phyloP scores from a whole-genome alignment of 2,888 invertebrate genomes.

The Phaedon cochleariae region DNA sequence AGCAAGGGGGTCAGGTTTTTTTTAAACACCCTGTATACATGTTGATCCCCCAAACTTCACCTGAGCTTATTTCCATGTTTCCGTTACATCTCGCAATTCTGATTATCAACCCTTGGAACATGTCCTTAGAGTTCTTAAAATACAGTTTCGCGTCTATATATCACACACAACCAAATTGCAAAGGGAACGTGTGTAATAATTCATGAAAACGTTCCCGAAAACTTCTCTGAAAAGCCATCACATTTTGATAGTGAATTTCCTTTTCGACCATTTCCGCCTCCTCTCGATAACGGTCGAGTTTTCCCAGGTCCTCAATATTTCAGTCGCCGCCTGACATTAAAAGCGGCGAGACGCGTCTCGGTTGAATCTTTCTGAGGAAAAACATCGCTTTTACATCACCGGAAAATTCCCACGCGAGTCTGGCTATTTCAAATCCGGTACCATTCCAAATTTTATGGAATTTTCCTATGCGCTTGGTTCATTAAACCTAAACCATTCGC shows the following conservation, averaged over 20 bases:
- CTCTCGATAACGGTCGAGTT: constrained; percentile 33
- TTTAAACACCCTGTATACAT: too few species aligned
- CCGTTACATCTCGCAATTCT: too few species aligned
- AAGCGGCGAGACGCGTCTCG: constrained; percentile 25
- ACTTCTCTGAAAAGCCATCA: constrained; percentile 41
- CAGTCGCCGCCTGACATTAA: constrained; percentile 32
- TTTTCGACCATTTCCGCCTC: constrained; percentile 34
- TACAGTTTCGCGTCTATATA: not conserved
- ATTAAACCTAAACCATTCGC: too few species aligned
- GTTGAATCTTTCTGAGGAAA: constrained; percentile 21
- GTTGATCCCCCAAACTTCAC: too few species aligned
- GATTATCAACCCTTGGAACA: too few species aligned
- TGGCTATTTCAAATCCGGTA: too few species aligned
- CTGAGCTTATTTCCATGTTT: too few species aligned
- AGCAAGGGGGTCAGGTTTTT: too few species aligned
- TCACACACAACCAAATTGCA: constrained; percentile 36
- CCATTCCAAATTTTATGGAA: too few species aligned
- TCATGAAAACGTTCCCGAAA: constrained; percentile 39
- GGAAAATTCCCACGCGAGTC: constrained; percentile 1
- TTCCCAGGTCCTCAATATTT: constrained; percentile 42
- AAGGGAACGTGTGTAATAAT: constrained; percentile 39
- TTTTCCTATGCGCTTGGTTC: too few species aligned
- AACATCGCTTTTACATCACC: constrained; percentile 31
- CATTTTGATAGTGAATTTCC: constrained; percentile 40
- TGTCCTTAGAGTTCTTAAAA: too few species aligned